Evolutionary conservation across 2,113 vertebrate species (phyloP).

Genomic region (Cettia cetti): DNA sequence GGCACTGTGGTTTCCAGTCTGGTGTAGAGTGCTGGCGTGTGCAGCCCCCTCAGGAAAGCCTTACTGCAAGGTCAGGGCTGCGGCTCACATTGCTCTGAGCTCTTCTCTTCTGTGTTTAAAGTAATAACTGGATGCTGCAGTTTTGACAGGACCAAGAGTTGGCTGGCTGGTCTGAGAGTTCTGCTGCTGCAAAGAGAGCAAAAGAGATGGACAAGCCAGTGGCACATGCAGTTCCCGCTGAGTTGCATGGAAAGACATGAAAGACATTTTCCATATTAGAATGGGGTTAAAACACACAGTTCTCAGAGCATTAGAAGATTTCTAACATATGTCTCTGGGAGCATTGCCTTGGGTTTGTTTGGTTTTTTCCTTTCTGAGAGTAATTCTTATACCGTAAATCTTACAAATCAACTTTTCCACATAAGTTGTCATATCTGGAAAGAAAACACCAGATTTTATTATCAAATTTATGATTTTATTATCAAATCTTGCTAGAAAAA

Average conservation of each 20-base stretch:
- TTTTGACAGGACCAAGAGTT: not conserved
- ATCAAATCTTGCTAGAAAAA: not conserved
- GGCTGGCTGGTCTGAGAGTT: not conserved
- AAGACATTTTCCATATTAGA: not conserved
- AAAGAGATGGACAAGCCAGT: not conserved
- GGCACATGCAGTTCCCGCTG: not conserved
- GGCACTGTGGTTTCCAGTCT: rapidly evolving
- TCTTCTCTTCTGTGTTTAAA: not conserved
- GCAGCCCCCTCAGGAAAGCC: not conserved
- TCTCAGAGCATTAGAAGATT: not conserved
- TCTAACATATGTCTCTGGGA: not conserved
- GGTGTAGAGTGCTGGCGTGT: rapidly evolving
- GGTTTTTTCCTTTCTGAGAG: not conserved
- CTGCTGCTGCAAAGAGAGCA: not conserved
- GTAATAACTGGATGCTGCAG: not conserved
- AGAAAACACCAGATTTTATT: not conserved
- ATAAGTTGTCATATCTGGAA: not conserved
- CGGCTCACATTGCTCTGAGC: not conserved
- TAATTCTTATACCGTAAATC: not conserved
- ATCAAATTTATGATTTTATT: not conserved
- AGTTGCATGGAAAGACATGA: not conserved
- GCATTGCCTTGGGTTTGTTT: not conserved
- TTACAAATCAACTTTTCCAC: not conserved
- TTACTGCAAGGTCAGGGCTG: not conserved
- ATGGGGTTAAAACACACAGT: not conserved